Percentiles rank a stretch among this genome's conserved stretches.
phyloP scores from a whole-genome alignment of 2,797 vertebrate genomes.

The Varecia variegata region DNA sequence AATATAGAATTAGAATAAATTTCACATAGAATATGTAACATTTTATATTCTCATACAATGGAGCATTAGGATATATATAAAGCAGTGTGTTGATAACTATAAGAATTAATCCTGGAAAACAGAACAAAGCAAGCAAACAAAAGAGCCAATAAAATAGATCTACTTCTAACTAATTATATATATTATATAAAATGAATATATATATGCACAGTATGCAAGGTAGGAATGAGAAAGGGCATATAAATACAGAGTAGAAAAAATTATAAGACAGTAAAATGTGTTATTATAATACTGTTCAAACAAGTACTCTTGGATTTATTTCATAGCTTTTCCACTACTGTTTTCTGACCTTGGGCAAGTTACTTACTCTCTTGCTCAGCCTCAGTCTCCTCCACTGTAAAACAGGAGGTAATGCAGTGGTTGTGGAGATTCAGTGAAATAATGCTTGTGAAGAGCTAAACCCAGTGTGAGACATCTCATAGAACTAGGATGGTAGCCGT shows the following conservation, averaged over 20 bases:
- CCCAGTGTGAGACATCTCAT: not conserved
- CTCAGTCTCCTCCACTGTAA: not conserved
- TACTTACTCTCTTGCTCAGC: not conserved
- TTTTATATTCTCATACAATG: not conserved
- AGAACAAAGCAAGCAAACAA: not conserved
- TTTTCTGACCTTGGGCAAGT: not conserved
- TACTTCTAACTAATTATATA: not conserved
- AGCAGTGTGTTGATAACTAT: not conserved
- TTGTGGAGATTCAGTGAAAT: not conserved
- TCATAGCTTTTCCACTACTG: accelerated
- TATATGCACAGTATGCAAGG: not conserved
- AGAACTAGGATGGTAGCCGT: not conserved
- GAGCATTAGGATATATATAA: not conserved
- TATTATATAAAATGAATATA: not conserved
- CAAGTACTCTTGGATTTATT: not conserved
- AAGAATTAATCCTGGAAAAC: not conserved
- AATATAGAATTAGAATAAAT: not conserved
- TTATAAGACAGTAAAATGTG: not conserved
- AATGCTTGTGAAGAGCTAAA: not conserved
- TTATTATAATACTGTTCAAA: accelerated
- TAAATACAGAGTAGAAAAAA: not conserved
- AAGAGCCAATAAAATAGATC: not conserved
- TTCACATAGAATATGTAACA: not conserved
- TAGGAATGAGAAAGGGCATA: not conserved
- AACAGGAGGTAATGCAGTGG: not conserved